phyloP scores from a whole-genome alignment of 2,888 invertebrate species.

The Charanyca ferruginea region DNA sequence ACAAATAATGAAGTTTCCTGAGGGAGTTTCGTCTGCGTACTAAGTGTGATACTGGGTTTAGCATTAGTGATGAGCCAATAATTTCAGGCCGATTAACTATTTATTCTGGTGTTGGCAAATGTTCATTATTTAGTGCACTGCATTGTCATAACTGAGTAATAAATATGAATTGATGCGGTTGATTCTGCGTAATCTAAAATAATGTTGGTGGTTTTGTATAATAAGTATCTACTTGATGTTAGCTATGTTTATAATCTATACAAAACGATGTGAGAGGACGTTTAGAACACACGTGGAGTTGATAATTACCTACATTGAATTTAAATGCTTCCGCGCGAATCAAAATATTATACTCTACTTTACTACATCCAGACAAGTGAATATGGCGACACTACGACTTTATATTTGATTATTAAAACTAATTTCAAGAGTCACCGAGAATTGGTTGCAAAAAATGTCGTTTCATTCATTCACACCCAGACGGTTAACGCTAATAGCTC shows the following conservation, averaged over 20 bases:
- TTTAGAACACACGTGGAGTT: too few species aligned
- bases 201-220: background rate
- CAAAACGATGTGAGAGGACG: too few species aligned
- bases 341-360: too few species aligned
- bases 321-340: too few species aligned
- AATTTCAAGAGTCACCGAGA: slow-evolving; percentile 23
- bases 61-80: slow-evolving; percentile 53
- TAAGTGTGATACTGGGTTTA: slow-evolving; percentile 55
- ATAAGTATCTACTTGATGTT: too few species aligned
- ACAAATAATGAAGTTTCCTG: slow-evolving; percentile 74
- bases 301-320: too few species aligned
- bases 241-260: too few species aligned
- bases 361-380: too few species aligned
- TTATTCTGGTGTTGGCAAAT: slow-evolving; percentile 48
- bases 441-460: slow-evolving; percentile 6
- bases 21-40: slow-evolving; percentile 57
- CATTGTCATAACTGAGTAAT: slow-evolving; percentile 24
- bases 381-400: background rate
- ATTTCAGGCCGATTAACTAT: slow-evolving; percentile 51
- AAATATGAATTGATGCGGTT: slow-evolving; percentile 10
- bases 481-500: background rate
- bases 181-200: slow-evolving; percentile 10
- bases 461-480: too few species aligned
- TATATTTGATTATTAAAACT: slow-evolving; percentile 15
- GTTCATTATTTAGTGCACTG: slow-evolving; percentile 45